Percentiles rank a stretch among this genome's conserved stretches.
Evolutionary conservation across 1,140 invertebrate species (phyloP).

Genomic region (Platyscapa corneri): DNA sequence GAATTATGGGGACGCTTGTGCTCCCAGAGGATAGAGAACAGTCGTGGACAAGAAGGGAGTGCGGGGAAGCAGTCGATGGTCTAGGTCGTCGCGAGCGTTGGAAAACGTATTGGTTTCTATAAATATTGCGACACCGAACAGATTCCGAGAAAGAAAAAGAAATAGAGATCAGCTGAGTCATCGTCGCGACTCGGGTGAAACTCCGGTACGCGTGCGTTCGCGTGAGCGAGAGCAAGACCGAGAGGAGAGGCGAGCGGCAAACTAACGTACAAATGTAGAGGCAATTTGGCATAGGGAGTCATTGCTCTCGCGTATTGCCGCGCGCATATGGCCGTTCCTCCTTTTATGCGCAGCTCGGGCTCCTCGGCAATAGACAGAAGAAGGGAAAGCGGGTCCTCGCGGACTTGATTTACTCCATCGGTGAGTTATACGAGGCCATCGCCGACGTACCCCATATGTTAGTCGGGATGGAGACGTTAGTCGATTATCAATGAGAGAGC

Average conservation of each 20-base stretch:
- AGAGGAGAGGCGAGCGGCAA: constrained; percentile 8
- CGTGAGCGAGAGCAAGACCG: constrained; percentile 53
- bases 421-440: constrained; percentile 39
- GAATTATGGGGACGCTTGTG: too few relatives aligned
- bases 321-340: constrained; percentile 10
- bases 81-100: constrained; percentile 29
- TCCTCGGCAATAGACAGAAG: constrained; percentile 52
- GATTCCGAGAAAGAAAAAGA: constrained; percentile 57
- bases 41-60: constrained; percentile 18
- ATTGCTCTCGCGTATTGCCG: constrained; percentile 51
- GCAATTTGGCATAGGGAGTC: constrained; percentile 57
- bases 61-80: constrained; percentile 35
- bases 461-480: constrained; percentile 42
- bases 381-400: constrained; percentile 42
- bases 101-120: constrained; percentile 60
- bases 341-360: constrained; percentile 33
- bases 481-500: constrained; percentile 56
- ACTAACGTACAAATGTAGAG: constrained; percentile 44
- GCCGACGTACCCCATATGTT: not conserved
- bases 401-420: constrained; percentile 60
- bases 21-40: not conserved
- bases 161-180: constrained; percentile 54
- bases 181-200: constrained; percentile 12
- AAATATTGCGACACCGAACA: constrained; percentile 60
- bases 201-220: constrained; percentile 61